phyloP scores from a whole-genome alignment of 2,113 vertebrate species.

The Cynopterus brachyotis region DNA sequence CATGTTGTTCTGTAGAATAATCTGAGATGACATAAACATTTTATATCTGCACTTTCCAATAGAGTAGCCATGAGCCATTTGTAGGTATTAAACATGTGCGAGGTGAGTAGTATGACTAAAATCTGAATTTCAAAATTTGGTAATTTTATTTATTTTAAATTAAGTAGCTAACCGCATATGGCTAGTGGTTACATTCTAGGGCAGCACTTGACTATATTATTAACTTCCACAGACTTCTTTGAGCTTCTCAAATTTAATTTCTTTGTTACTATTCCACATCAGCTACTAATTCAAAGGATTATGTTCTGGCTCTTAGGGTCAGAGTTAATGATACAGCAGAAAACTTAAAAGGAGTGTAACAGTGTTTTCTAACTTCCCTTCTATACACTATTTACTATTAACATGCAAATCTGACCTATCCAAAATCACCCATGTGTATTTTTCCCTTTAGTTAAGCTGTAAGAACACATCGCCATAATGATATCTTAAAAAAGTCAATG shows the following conservation, averaged over 20 bases:
- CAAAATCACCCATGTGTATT: neutral
- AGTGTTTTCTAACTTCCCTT: neutral
- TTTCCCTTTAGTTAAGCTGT: neutral
- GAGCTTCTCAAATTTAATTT: neutral
- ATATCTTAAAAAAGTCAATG: neutral
- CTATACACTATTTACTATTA: neutral
- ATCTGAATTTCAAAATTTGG: neutral
- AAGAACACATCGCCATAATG: neutral
- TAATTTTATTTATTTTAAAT: neutral
- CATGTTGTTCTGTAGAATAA: neutral
- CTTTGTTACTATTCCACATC: neutral
- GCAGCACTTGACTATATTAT: neutral
- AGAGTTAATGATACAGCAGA: neutral
- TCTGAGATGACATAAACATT: neutral
- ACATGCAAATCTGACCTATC: neutral
- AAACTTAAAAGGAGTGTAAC: neutral
- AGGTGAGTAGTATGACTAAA: neutral
- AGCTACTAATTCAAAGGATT: neutral
- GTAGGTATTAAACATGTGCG: neutral
- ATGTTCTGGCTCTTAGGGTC: neutral
- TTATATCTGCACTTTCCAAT: neutral
- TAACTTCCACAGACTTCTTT: neutral
- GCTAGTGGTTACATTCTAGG: neutral
- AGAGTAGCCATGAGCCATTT: neutral
- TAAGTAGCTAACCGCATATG: neutral